These are phyloP conservation scores for Sinodicranocentrus sp. DNA, from an alignment of 2,888 invertebrate species.

Conservation along the genomic window DNA sequence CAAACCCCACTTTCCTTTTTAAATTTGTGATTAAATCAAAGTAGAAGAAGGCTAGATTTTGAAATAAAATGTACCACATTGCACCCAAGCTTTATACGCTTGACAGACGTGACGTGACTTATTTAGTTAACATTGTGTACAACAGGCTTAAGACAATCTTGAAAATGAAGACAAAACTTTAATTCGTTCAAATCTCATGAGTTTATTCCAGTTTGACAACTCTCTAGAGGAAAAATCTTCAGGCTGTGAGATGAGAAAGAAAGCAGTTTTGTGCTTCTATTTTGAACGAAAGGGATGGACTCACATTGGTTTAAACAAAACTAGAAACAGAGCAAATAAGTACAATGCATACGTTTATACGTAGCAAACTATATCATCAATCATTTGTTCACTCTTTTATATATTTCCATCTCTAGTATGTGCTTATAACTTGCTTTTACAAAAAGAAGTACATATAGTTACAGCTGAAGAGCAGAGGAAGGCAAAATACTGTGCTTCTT, in stretches of 20 bases:
- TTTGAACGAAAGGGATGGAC: background rate
- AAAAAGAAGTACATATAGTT: conserved; percentile 2
- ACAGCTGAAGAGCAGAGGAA: background rate
- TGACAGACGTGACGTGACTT: conserved; percentile 2
- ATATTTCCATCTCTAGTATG: background rate
- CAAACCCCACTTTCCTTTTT: conserved; percentile 6
- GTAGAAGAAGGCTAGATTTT: conserved; percentile 35
- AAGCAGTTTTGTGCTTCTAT: background rate
- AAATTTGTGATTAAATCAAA: conserved; percentile 54
- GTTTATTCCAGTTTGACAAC: conserved; percentile 45
- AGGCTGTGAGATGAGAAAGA: conserved; percentile 32
- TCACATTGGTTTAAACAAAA: background rate
- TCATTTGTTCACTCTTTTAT: background rate
- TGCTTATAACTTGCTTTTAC: background rate
- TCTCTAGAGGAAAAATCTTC: conserved; percentile 51
- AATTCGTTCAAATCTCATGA: conserved; percentile 52
- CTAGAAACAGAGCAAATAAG: background rate
- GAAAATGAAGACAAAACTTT: conserved; percentile 56
- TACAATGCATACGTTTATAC: too few relatives aligned
- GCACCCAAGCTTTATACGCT: too few relatives aligned
- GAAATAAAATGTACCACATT: conserved; percentile 14
- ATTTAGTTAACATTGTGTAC: background rate
- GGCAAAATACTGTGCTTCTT: conserved; percentile 16
- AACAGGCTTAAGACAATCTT: background rate
- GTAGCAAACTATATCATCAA: background rate